phyloP scores from a whole-genome alignment of 2,888 invertebrate species.

The Diarsia mendica region DNA sequence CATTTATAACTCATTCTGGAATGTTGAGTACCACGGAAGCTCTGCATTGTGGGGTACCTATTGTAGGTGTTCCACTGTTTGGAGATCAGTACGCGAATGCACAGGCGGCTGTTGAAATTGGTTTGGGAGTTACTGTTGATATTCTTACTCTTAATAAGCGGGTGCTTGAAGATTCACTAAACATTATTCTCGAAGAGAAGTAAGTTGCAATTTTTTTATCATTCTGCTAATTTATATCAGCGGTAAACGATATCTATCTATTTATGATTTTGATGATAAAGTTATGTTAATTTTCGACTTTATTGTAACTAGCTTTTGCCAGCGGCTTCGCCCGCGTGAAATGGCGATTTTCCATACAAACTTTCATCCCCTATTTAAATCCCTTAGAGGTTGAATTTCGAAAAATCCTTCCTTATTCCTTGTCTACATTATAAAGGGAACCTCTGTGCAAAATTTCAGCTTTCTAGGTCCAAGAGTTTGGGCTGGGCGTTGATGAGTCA shows the following conservation, averaged over 20 bases:
- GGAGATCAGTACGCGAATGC: slow-evolving; percentile 89
- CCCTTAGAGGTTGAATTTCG: too few relatives aligned
- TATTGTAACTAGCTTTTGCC: too few relatives aligned
- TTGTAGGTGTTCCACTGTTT: slow-evolving; percentile 87
- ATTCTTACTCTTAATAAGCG: slow-evolving; percentile 54
- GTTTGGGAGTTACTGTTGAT: slow-evolving; percentile 83
- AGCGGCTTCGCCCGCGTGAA: too few relatives aligned
- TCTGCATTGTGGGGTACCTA: slow-evolving; percentile 80
- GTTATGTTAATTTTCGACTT: background rate
- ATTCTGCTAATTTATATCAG: background rate
- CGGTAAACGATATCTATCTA: background rate
- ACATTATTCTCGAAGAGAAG: slow-evolving; percentile 61
- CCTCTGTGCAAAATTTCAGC: too few relatives aligned
- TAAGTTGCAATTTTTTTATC: slow-evolving; percentile 28
- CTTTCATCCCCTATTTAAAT: too few relatives aligned
- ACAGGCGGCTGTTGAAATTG: slow-evolving; percentile 80
- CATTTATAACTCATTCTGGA: slow-evolving; percentile 88
- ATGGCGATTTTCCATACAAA: too few relatives aligned
- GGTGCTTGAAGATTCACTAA: slow-evolving; percentile 54
- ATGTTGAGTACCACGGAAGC: slow-evolving; percentile 88
- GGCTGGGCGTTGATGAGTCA: too few relatives aligned
- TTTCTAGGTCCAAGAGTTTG: too few relatives aligned
- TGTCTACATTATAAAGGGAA: too few relatives aligned
- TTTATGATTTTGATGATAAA: background rate
- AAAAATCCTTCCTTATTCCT: too few relatives aligned